These are phyloP conservation scores for Mesorhabditis spiculigera DNA, from an alignment of 2,888 invertebrate genomes.

Conservation along the genomic window DNA sequence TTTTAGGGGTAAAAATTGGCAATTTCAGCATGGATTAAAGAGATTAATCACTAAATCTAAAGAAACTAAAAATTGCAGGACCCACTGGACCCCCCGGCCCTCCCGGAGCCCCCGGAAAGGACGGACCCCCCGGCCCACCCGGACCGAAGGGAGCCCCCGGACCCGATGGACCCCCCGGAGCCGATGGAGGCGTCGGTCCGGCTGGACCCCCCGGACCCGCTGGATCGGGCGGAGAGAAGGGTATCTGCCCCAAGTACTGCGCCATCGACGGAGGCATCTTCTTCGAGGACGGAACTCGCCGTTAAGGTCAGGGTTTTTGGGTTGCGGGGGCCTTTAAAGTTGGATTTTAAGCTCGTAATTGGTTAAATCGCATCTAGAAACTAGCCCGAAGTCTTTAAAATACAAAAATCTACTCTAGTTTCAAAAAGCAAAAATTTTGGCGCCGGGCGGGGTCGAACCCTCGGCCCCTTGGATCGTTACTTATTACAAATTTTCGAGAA, in stretches of 20 bases:
- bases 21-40: too few relatives aligned
- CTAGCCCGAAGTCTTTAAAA: too few relatives aligned
- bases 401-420: not conserved
- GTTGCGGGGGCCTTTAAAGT: not conserved
- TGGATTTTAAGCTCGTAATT: not conserved
- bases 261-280: conserved; percentile 6
- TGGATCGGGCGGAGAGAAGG: conserved; percentile 41
- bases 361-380: not conserved
- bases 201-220: conserved; percentile 46
- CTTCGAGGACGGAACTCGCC: conserved; percentile 6
- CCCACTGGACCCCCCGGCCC: conserved; percentile 43
- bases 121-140: conserved; percentile 51
- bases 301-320: not conserved
- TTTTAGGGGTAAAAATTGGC: too few relatives aligned
- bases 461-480: too few relatives aligned
- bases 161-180: conserved; percentile 43
- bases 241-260: conserved; percentile 46
- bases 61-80: conserved; percentile 13
- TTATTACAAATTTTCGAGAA: too few relatives aligned
- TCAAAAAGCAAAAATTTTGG: too few relatives aligned
- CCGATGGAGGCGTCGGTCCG: conserved; percentile 41
- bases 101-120: conserved; percentile 45
- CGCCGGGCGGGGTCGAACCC: too few relatives aligned
- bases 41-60: too few relatives aligned
- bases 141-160: conserved; percentile 47